Evolutionary conservation across 2,797 vertebrate genomes (phyloP).

Genomic region (Hapalemur alaotrensis): DNA sequence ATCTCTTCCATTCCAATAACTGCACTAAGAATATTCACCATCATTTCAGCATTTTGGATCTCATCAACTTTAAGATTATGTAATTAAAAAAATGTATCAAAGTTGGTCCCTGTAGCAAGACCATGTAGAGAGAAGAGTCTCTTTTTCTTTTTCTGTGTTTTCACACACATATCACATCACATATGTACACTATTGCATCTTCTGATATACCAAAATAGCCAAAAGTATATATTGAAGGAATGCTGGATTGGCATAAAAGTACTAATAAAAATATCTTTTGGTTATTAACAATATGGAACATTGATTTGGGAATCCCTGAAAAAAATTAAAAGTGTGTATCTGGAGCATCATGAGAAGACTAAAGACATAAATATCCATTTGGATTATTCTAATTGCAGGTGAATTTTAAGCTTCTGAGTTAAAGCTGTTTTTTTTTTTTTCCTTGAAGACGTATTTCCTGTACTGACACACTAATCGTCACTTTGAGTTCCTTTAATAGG

Average conservation of each 20-base stretch:
- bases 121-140: neutral
- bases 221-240: neutral
- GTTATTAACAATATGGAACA: neutral
- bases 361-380: neutral
- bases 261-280: neutral
- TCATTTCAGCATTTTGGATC: neutral
- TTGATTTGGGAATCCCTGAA: neutral
- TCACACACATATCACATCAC: fast-evolving
- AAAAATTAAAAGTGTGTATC: neutral
- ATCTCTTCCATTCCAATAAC: neutral
- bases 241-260: neutral
- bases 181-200: neutral
- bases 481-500: neutral
- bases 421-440: neutral
- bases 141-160: neutral
- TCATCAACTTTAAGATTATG: neutral
- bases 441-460: neutral
- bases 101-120: neutral
- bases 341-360: neutral
- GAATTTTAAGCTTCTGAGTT: neutral
- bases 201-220: neutral
- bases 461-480: neutral
- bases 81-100: neutral
- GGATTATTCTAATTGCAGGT: neutral
- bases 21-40: neutral